Conservation (phyloP, 1,140 invertebrate species). For the Mylabris phalerata region DNA sequence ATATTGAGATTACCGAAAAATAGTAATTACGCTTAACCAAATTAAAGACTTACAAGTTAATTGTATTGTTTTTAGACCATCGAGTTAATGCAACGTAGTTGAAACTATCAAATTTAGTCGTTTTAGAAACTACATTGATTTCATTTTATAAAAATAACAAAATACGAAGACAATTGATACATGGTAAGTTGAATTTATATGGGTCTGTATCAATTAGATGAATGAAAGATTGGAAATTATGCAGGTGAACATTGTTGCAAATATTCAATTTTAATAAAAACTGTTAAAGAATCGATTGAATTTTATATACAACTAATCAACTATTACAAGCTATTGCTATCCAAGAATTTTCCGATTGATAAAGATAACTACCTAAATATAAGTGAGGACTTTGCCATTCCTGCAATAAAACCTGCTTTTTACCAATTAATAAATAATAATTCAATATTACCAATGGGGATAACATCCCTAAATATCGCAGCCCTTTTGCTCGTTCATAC, state of each 20-base stretch:
- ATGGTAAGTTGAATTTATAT: not conserved
- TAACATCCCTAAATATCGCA: constrained; percentile 64
- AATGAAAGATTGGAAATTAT: no score
- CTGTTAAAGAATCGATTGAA: not conserved
- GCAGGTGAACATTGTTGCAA: no score
- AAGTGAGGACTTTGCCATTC: constrained; percentile 61
- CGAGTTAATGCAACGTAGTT: constrained; percentile 30
- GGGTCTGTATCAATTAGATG: no score
- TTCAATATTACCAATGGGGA: constrained; percentile 54
- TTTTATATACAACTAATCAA: not conserved
- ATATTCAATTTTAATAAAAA: no score
- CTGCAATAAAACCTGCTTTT: constrained; percentile 39
- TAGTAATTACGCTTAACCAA: constrained; percentile 27
- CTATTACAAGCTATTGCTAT: constrained; percentile 45
- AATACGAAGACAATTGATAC: not conserved
- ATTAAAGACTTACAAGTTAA: not conserved
- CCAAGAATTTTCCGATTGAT: constrained; percentile 64
- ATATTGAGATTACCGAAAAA: constrained; percentile 64
- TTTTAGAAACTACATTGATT: not conserved
- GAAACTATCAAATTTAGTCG: not conserved
- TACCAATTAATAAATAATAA: not conserved
- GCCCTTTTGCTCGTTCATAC: constrained; percentile 57
- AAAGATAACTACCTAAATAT: constrained; percentile 58
- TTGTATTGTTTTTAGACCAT: constrained; percentile 29
- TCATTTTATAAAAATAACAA: constrained; percentile 8